Percentiles rank a stretch among this genome's conserved stretches.
Evolutionary conservation across 2,888 invertebrate species (phyloP).

Genomic region (Phaedon cochleariae): DNA sequence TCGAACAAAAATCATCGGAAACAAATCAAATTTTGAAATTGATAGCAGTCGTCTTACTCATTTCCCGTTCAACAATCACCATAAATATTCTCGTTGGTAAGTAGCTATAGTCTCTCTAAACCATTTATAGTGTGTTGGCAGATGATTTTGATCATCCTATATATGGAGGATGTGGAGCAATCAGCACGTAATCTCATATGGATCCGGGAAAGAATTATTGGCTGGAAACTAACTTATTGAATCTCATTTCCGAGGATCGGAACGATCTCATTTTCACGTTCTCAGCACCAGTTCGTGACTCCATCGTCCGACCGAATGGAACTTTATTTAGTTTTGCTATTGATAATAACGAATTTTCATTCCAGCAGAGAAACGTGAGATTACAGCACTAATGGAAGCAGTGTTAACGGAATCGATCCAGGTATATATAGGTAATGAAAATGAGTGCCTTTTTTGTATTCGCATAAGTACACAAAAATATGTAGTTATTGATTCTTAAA

Average conservation of each 20-base stretch:
- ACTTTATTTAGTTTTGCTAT: conserved; percentile 24
- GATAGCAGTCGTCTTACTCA: too few relatives aligned
- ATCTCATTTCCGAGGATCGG: conserved; percentile 57
- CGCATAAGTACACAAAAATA: too few relatives aligned
- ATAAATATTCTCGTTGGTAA: too few relatives aligned
- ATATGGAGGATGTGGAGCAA: conserved; percentile 26
- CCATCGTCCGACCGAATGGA: conserved; percentile 42
- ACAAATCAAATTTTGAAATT: too few relatives aligned
- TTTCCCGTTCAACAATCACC: too few relatives aligned
- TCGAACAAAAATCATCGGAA: too few relatives aligned
- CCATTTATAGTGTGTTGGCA: neutral
- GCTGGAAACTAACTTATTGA: conserved; percentile 58
- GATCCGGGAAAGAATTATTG: conserved; percentile 55
- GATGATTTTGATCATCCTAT: conserved; percentile 4
- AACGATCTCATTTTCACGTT: conserved; percentile 58
- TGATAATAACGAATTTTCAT: conserved; percentile 16
- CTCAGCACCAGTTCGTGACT: conserved; percentile 53
- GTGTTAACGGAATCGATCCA: neutral
- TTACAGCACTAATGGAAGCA: neutral
- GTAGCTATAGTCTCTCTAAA: too few relatives aligned
- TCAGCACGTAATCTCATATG: conserved; percentile 57
- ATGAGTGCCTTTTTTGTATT: too few relatives aligned
- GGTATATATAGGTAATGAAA: too few relatives aligned
- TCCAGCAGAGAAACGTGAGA: neutral
- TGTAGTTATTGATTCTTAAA: too few relatives aligned